These are phyloP conservation scores for Eurytoma californica DNA, from an alignment of 2,888 invertebrate genomes.

Conservation along the genomic window DNA sequence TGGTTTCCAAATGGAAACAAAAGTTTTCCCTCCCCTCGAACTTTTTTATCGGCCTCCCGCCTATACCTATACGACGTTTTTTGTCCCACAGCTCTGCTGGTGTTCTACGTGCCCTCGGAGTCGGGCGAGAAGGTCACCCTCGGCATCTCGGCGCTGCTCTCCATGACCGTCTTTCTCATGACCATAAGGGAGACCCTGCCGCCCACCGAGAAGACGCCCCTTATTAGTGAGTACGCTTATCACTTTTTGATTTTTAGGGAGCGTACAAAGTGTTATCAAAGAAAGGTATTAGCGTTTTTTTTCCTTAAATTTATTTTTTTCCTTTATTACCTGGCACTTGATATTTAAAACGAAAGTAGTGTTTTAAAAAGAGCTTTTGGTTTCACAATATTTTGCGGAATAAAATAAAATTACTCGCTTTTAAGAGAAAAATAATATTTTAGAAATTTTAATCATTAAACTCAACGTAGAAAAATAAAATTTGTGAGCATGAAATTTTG, in stretches of 20 bases:
- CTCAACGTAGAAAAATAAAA: too few species aligned
- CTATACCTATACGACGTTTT: neutral
- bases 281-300: neutral
- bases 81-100: slow-evolving; percentile 81
- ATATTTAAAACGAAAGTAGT: too few species aligned
- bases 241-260: neutral
- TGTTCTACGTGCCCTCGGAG: slow-evolving; percentile 92
- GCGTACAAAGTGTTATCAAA: neutral
- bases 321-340: too few species aligned
- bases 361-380: too few species aligned
- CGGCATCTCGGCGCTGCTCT: slow-evolving; percentile 90
- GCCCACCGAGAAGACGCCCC: slow-evolving; percentile 90
- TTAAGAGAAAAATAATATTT: too few species aligned
- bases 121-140: slow-evolving; percentile 92
- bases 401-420: too few species aligned
- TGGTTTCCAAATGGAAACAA: too few species aligned
- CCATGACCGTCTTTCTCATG: slow-evolving; percentile 93
- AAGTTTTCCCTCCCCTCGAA: too few species aligned
- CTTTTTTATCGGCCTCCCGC: neutral
- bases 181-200: slow-evolving; percentile 90
- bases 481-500: too few species aligned
- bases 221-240: slow-evolving; percentile 83
- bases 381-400: too few species aligned
- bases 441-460: too few species aligned
- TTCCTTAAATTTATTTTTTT: neutral